Percentiles rank a stretch among this genome's conserved stretches.
phyloP scores from a whole-genome alignment of 2,888 invertebrate genomes.

The Thera obeliscata region DNA sequence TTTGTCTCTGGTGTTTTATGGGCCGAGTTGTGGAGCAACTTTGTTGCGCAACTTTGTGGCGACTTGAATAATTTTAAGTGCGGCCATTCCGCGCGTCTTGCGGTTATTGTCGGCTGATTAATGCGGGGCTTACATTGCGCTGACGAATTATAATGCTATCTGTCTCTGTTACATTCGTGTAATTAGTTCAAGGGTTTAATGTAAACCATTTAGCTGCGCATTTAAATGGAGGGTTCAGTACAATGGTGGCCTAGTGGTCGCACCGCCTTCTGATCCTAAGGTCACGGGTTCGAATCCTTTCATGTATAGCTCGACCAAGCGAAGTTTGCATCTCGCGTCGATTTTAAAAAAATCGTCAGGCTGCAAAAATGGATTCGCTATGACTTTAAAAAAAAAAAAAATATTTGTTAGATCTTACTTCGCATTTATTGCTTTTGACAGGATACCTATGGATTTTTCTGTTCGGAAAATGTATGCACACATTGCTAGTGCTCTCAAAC shows the following conservation, averaged over 20 bases:
- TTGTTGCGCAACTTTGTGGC: constrained; percentile 31
- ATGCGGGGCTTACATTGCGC: constrained; percentile 54
- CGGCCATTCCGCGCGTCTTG: constrained; percentile 71
- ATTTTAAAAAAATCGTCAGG: too few species aligned
- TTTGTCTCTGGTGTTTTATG: constrained; percentile 76
- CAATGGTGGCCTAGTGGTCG: neutral
- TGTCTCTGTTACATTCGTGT: constrained; percentile 10
- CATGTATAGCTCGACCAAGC: too few species aligned
- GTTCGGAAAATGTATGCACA: too few species aligned
- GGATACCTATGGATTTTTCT: too few species aligned
- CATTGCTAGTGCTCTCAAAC: too few species aligned
- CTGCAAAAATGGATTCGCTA: too few species aligned
- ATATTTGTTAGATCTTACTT: too few species aligned
- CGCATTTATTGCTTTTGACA: too few species aligned
- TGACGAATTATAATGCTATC: constrained; percentile 22
- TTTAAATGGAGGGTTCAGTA: neutral
- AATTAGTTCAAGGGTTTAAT: constrained; percentile 18
- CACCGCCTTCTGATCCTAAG: too few species aligned
- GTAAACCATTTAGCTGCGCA: neutral
- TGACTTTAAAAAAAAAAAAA: too few species aligned
- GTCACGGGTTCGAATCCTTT: too few species aligned
- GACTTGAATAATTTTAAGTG: constrained; percentile 80
- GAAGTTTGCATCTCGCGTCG: too few species aligned
- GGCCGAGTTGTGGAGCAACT: constrained; percentile 57
- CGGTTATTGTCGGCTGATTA: constrained; percentile 77